These are phyloP conservation scores for Rhynchotus rufescens DNA, from an alignment of 2,797 vertebrate genomes.

Conservation along the genomic window DNA sequence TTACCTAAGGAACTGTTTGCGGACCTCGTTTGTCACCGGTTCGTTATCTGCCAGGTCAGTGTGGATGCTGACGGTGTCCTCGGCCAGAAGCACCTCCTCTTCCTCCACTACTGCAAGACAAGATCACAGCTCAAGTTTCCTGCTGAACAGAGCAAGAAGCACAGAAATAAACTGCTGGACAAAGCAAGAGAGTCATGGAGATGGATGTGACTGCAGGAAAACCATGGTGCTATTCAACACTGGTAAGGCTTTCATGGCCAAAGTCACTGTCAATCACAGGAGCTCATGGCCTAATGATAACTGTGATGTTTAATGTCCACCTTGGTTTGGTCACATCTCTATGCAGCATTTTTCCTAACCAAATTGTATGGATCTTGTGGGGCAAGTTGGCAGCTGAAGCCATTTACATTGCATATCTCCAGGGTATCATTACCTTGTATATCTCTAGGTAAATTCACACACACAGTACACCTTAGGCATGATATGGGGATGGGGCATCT, in stretches of 20 bases:
- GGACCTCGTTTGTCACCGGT: constrained; percentile 86
- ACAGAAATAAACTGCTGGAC: background rate
- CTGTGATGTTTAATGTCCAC: background rate
- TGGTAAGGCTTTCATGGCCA: too few relatives aligned
- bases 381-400: background rate
- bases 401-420: background rate
- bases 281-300: background rate
- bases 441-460: background rate
- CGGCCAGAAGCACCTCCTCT: constrained; percentile 84
- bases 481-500: background rate
- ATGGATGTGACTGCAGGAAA: background rate
- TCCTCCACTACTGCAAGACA: constrained; percentile 78
- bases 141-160: background rate
- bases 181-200: background rate
- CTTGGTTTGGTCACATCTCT: background rate
- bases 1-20: constrained; percentile 92
- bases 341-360: background rate
- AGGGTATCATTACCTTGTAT: background rate
- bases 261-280: background rate
- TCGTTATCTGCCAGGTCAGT: constrained; percentile 89
- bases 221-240: background rate
- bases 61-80: constrained; percentile 92
- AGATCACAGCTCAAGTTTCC: background rate
- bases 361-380: background rate
- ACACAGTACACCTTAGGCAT: background rate